phyloP scores from a whole-genome alignment of 2,888 invertebrate species.

The Phengaris arion region DNA sequence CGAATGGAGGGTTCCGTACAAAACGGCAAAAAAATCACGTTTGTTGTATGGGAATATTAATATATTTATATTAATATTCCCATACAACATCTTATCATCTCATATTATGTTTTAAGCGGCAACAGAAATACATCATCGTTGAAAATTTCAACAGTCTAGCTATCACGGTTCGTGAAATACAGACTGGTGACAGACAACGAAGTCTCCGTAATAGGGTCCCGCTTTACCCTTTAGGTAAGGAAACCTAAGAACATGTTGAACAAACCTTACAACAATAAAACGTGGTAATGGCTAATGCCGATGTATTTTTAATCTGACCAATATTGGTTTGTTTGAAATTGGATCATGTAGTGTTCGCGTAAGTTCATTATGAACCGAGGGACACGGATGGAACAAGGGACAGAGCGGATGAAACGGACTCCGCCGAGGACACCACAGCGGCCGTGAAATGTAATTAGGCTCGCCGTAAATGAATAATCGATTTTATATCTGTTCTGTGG shows the following conservation, averaged over 20 bases:
- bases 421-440: not conserved
- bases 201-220: no score
- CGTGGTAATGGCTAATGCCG: not conserved
- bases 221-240: no score
- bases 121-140: no score
- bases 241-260: not conserved
- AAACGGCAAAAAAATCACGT: no score
- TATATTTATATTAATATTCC: no score
- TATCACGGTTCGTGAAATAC: no score
- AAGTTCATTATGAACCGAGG: conserved; percentile 10
- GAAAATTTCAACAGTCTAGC: no score
- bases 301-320: conserved; percentile 2
- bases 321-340: not conserved
- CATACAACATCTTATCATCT: no score
- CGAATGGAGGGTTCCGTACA: no score
- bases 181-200: no score
- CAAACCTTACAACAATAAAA: not conserved
- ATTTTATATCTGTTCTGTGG: not conserved
- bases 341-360: not conserved
- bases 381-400: not conserved
- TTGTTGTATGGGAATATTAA: no score
- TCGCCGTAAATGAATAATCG: conserved; percentile 11
- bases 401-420: not conserved
- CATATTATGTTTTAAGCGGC: no score
- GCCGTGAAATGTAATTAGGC: conserved; percentile 15